These are phyloP conservation scores for Lethenteron reissneri DNA, from an alignment of 2,113 vertebrate genomes.

Conservation along the genomic window DNA sequence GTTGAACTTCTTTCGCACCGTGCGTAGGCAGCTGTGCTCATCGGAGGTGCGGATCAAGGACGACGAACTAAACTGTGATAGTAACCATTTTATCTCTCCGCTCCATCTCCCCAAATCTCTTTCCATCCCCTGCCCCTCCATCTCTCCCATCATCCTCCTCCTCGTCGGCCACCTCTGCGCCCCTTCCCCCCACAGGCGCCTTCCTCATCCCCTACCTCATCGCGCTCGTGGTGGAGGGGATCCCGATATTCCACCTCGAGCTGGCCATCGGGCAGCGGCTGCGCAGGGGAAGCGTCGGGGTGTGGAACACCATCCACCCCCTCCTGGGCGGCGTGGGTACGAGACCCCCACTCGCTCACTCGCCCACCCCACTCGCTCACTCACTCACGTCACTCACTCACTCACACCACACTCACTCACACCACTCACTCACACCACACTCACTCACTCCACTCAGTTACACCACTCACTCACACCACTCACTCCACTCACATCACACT, in stretches of 20 bases:
- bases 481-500: too few species aligned
- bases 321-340: constrained; percentile 45
- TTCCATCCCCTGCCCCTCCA: background rate
- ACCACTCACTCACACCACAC: too few species aligned
- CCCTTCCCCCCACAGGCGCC: constrained; percentile 28
- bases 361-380: background rate
- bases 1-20: too few species aligned
- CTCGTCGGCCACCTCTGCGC: background rate
- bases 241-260: constrained; percentile 55
- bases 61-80: too few species aligned
- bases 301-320: constrained; percentile 49
- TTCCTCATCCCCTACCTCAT: constrained; percentile 65
- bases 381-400: too few species aligned
- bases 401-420: too few species aligned
- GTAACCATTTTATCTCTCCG: background rate
- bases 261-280: constrained; percentile 54
- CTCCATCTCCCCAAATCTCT: background rate
- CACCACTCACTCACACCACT: too few species aligned
- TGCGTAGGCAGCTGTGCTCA: too few species aligned
- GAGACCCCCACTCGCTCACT: constrained; percentile 8
- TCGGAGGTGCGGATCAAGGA: too few species aligned
- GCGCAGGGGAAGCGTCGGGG: constrained; percentile 39
- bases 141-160: background rate
- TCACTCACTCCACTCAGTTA: too few species aligned
- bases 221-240: constrained; percentile 48